Evolutionary conservation across 2,888 invertebrate genomes (phyloP), one percentile per base, ranked within the genome.

Genomic region (Heteromurus nitidus): DNA sequence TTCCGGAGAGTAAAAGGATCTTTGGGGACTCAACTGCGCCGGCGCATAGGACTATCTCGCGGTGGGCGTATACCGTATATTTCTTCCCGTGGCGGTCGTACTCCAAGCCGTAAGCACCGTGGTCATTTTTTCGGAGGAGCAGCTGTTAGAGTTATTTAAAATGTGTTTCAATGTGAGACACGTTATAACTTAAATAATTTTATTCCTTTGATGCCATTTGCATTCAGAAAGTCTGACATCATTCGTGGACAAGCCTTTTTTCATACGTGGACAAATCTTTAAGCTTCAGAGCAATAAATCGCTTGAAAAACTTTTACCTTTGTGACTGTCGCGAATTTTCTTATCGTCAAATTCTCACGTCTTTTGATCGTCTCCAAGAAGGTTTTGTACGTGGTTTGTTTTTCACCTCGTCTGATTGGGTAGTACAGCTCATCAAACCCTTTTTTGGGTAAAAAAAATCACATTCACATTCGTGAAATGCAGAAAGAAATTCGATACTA

Each of bases 11-110:
- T 22, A 84, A 26, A 2, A 84, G 53, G 16, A 84, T 50, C 30
- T 84, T 85, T 2, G 85, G 80, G 13, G 81, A 79, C 22, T 82
- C 69, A 16, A 85, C 47, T 11, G 82, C 55, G 1, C 85, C 85
- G 7, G 85, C 84, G 13, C 80, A 83, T 36, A 85, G 50, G 28
- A 85, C 84, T 0, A 84, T 58, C 58, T 85, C 85, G 16, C 80
- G 80, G 2, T 44, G 31, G 0, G 85, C 83, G 26, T 68, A 80
- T 18, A 80, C 86, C 7, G 60, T 42, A 30, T 75, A 44, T 18
- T 47, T 76, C 30, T 77, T 67, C 7, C 84, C 83, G 60, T 85
- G 85, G 1, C 79, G 82, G 16, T 84, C 83, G 18, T 82, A 85
- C 16, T 83, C 82, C 0, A 85, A 77, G 11, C 81, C 85, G 55